These are phyloP conservation scores for Platorchestia sp. DNA, from an alignment of 1,140 invertebrate species.

Conservation along the genomic window DNA sequence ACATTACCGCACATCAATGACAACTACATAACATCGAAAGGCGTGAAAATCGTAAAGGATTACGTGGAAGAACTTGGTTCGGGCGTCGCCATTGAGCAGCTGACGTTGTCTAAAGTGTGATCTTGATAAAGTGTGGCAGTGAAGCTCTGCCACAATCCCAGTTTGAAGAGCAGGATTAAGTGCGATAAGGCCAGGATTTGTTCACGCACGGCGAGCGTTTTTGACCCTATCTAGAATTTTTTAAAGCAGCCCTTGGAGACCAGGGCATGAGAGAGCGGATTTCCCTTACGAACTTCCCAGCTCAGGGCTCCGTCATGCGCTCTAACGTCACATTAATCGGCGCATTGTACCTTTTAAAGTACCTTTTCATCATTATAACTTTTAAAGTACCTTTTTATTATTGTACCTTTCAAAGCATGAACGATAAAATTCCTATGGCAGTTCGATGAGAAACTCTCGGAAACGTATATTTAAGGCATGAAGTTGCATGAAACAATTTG, in stretches of 20 bases:
- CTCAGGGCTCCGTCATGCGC: not conserved
- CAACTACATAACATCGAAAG: not conserved
- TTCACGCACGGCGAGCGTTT: not conserved
- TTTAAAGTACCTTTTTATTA: too few species aligned
- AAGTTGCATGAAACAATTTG: too few species aligned
- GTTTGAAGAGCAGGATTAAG: not conserved
- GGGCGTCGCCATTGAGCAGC: not conserved
- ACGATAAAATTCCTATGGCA: too few species aligned
- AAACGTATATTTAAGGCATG: too few species aligned
- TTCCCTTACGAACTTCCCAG: not conserved
- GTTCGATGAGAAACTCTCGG: too few species aligned
- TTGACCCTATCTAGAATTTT: not conserved
- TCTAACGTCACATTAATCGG: too few species aligned
- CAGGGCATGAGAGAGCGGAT: not conserved
- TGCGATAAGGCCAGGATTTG: not conserved
- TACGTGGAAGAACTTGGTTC: not conserved
- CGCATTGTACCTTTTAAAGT: too few species aligned
- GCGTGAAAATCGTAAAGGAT: not conserved
- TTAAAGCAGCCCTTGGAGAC: not conserved
- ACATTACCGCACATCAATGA: not conserved
- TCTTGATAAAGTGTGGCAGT: conserved; percentile 15
- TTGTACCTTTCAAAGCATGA: too few species aligned
- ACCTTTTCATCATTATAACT: too few species aligned
- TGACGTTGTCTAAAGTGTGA: conserved; percentile 34
- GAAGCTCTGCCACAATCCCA: not conserved